phyloP scores from a whole-genome alignment of 2,888 invertebrate genomes.

The Tolmerus cingulatus region DNA sequence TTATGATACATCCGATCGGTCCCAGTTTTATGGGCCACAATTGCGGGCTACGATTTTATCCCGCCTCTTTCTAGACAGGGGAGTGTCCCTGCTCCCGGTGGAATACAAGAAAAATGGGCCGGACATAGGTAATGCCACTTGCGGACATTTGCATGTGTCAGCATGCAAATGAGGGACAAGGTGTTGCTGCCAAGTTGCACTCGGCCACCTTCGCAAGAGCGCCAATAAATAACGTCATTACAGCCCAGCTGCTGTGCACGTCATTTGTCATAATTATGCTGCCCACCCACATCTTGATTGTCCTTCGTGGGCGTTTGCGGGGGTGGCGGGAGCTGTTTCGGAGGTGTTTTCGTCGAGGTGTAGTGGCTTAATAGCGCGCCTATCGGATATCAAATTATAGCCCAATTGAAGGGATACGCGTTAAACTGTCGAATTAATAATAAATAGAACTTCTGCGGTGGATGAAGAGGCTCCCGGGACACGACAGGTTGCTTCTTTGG shows the following conservation, averaged over 20 bases:
- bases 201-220: background rate
- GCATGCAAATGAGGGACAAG: background rate
- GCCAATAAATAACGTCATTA: background rate
- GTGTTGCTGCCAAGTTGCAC: background rate
- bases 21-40: background rate
- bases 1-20: background rate
- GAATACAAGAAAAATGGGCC: background rate
- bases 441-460: slow-evolving; percentile 12
- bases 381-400: background rate
- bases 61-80: background rate
- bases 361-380: background rate
- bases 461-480: background rate
- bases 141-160: background rate
- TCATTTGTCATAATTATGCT: background rate
- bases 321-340: background rate
- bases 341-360: background rate
- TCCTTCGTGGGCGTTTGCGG: background rate
- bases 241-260: background rate
- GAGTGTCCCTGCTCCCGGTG: background rate
- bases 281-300: background rate
- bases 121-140: background rate
- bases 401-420: background rate
- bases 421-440: slow-evolving; percentile 15
- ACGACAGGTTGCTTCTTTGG: background rate
- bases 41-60: background rate